Conservation (phyloP, 37 sponge, comb jelly and placozoan genomes). For the Mnemiopsis leidyi region DNA sequence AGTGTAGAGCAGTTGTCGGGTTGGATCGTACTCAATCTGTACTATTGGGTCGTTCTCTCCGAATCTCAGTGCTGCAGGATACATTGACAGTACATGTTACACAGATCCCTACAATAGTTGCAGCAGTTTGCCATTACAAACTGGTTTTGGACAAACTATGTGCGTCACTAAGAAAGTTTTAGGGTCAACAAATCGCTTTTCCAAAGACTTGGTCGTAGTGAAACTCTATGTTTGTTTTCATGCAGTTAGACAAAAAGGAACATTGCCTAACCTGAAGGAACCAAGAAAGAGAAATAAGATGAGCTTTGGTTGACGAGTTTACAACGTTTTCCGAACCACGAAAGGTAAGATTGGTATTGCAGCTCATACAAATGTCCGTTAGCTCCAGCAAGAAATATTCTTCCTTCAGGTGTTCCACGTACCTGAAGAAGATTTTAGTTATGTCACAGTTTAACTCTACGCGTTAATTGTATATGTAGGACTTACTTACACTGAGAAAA, state of each 20-base stretch:
- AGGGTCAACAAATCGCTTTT: too few species aligned
- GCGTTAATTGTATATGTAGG: too few species aligned
- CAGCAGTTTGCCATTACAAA: too few species aligned
- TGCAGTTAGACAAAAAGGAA: neutral
- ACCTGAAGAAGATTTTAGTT: constrained; percentile 7
- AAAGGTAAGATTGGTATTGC: constrained; percentile 82
- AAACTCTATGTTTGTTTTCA: too few species aligned
- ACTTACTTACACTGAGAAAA: too few species aligned
- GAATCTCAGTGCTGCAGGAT: constrained; percentile 66
- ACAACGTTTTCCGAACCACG: constrained; percentile 88
- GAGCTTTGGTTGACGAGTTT: constrained; percentile 83
- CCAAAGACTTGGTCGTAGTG: too few species aligned
- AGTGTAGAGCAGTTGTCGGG: constrained; percentile 82
- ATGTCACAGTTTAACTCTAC: too few species aligned
- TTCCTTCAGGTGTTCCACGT: constrained; percentile 70
- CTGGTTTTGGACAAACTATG: too few species aligned
- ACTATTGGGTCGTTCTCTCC: constrained; percentile 73
- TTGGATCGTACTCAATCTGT: constrained; percentile 77
- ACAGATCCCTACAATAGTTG: too few species aligned
- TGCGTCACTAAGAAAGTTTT: too few species aligned
- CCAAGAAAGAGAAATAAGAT: constrained; percentile 81
- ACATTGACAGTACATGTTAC: too few species aligned
- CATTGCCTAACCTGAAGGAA: constrained; percentile 74
- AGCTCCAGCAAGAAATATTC: constrained; percentile 86
- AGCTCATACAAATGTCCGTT: constrained; percentile 94